A percentile compares a stretch with the other conserved stretches of the same genome.
phyloP scores from a whole-genome alignment of 2,888 invertebrate species.

The Eupithecia centaureata region DNA sequence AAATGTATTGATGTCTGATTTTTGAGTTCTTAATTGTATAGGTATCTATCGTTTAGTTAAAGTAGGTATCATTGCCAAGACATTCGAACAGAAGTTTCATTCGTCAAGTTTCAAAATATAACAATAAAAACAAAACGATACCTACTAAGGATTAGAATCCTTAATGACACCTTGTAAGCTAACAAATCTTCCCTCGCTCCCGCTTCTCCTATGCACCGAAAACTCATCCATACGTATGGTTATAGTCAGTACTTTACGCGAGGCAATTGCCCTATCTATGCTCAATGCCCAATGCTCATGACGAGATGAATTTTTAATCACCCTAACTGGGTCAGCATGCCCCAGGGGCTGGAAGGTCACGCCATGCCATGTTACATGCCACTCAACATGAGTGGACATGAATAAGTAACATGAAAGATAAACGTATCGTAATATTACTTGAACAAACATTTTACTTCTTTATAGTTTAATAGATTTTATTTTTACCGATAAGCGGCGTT shows the following conservation, averaged over 20 bases:
- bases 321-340: slow-evolving; percentile 53
- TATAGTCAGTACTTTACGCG: slow-evolving; percentile 1
- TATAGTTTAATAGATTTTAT: background rate
- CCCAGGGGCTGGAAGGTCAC: slow-evolving; percentile 46
- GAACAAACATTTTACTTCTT: background rate
- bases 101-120: no score
- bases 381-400: slow-evolving; percentile 15
- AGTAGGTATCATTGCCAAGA: no score
- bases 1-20: no score
- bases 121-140: no score
- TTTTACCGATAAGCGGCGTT: no score
- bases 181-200: background rate
- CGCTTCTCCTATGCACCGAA: background rate
- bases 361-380: slow-evolving; percentile 18
- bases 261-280: slow-evolving; percentile 13
- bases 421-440: background rate
- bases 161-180: no score
- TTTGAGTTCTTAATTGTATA: no score
- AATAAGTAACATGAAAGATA: slow-evolving; percentile 8
- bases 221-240: background rate
- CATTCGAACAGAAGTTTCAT: no score
- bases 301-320: slow-evolving; percentile 53
- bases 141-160: no score
- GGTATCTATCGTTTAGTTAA: no score
- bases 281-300: slow-evolving; percentile 14